A percentile compares a stretch with the other conserved stretches of the same genome.
These are phyloP conservation scores for Norana najaformis DNA, from an alignment of 2,888 invertebrate species.

Conservation along the genomic window DNA sequence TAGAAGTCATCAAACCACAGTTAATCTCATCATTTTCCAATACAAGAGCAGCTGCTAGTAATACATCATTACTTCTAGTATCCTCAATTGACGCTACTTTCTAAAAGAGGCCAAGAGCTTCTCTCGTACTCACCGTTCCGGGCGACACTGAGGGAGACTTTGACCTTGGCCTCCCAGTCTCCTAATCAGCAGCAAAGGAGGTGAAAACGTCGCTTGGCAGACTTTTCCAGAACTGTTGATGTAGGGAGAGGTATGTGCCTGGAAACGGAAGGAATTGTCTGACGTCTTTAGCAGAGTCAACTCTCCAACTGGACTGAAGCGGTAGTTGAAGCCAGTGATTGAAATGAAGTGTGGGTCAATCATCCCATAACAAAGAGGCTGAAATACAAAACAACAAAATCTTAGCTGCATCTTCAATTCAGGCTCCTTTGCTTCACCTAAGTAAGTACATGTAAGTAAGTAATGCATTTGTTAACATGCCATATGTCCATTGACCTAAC, in stretches of 20 bases:
- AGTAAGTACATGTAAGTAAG: no score
- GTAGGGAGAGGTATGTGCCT: slow-evolving; percentile 24
- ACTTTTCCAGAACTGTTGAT: slow-evolving; percentile 4
- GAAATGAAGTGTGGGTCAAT: slow-evolving; percentile 33
- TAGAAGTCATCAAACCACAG: neutral
- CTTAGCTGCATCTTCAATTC: no score
- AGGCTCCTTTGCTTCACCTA: no score
- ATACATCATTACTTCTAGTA: neutral
- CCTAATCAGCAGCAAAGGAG: neutral
- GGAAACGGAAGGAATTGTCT: slow-evolving; percentile 28
- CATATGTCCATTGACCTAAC: no score
- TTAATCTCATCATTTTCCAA: neutral
- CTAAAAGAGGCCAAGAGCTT: neutral
- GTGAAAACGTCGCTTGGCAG: slow-evolving; percentile 18
- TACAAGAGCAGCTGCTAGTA: neutral
- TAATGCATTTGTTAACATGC: no score
- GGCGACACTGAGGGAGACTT: neutral
- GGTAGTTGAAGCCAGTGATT: slow-evolving; percentile 29
- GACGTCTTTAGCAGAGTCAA: slow-evolving; percentile 22
- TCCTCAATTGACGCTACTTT: neutral
- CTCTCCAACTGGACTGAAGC: slow-evolving; percentile 34
- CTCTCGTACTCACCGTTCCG: neutral
- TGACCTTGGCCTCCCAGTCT: slow-evolving; percentile 16
- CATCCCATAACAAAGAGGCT: slow-evolving; percentile 37
- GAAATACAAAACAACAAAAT: neutral